A percentile compares a stretch with the other conserved stretches of the same genome.
Conservation (phyloP, 2,797 vertebrate genomes). For the Platyrinchus mystaceus region DNA sequence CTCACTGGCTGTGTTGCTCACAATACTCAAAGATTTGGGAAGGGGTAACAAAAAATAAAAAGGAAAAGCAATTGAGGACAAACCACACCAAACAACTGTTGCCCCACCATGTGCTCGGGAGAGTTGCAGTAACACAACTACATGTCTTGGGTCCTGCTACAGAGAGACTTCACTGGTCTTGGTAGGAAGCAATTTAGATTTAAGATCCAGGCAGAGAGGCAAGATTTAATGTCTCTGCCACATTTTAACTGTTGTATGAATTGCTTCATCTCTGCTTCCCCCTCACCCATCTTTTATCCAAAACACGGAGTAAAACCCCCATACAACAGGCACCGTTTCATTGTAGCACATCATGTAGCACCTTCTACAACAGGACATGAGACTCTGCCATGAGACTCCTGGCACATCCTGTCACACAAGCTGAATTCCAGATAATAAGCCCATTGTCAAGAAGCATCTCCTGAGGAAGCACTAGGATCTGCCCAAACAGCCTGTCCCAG, state of each 20-base stretch:
- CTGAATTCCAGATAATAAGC: slow-evolving; percentile 4
- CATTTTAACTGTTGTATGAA: neutral
- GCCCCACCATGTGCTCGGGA: neutral
- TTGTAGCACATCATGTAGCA: neutral
- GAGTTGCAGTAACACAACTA: neutral
- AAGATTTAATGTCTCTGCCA: neutral
- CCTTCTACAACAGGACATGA: neutral
- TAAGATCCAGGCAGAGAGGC: neutral
- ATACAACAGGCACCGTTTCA: neutral
- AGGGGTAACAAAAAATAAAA: neutral
- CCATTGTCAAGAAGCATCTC: slow-evolving; percentile 14
- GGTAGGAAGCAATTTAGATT: neutral
- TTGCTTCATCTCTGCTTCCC: neutral
- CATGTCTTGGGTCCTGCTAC: neutral
- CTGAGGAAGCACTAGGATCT: neutral
- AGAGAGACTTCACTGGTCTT: neutral
- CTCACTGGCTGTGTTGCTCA: neutral
- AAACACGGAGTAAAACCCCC: neutral
- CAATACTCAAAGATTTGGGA: neutral
- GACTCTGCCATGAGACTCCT: neutral
- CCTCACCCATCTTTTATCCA: neutral
- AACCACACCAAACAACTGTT: neutral
- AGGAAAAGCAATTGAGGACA: neutral
- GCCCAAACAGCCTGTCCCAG: neutral
- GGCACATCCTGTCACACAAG: slow-evolving; percentile 10